Conservation (phyloP, 2,797 vertebrate species). For the Leptodactylus fallax region DNA sequence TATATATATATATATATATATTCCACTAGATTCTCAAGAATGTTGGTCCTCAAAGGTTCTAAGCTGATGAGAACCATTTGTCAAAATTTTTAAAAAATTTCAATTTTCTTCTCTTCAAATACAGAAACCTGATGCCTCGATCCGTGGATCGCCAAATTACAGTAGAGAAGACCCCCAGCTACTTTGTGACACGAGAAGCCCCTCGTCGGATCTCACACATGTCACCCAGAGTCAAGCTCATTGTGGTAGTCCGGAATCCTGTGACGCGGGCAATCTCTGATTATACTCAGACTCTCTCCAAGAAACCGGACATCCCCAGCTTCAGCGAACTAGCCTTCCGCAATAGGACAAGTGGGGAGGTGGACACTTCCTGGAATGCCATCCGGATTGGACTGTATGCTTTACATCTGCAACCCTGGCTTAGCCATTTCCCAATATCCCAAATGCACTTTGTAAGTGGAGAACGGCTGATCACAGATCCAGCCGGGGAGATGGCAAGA, state of each 20-base stretch:
- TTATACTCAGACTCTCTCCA: conserved; percentile 96
- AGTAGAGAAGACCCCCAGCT: conserved; percentile 97
- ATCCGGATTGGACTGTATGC: conserved; percentile 96
- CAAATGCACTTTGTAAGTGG: conserved; percentile 98
- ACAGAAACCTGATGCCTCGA: conserved; percentile 92
- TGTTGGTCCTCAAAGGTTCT: too few relatives aligned
- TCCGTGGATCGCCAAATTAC: conserved; percentile 94
- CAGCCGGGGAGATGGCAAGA: conserved; percentile 91
- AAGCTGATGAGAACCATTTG: neutral
- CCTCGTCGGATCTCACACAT: conserved; percentile 89
- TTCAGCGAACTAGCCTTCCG: conserved; percentile 94
- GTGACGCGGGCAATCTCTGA: conserved; percentile 97
- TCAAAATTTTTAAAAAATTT: neutral
- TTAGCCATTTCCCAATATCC: conserved; percentile 90
- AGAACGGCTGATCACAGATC: conserved; percentile 92
- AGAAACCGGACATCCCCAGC: conserved; percentile 94
- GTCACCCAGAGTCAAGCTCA: conserved; percentile 91
- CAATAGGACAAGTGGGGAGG: conserved; percentile 87
- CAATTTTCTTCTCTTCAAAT: neutral
- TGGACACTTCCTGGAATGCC: conserved; percentile 94
- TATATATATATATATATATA: too few relatives aligned
- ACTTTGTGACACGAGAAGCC: conserved; percentile 93
- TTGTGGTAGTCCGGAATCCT: conserved; percentile 94
- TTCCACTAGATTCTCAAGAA: too few relatives aligned
- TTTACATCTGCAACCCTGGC: conserved; percentile 92